These are phyloP conservation scores for Cetoscarus ocellatus DNA, from an alignment of 2,797 vertebrate genomes.

Conservation along the genomic window DNA sequence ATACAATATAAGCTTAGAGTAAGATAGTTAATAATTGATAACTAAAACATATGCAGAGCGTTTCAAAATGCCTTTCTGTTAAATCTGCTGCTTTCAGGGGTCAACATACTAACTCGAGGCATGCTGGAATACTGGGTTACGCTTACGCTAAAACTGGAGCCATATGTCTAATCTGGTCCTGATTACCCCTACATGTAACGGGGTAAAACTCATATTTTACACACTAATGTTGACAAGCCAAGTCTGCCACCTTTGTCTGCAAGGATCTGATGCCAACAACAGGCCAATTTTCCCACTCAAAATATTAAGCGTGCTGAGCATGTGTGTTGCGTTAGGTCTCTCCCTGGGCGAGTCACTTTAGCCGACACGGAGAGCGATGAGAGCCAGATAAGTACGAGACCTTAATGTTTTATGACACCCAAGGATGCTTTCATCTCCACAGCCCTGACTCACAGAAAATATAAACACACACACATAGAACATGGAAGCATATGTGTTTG, in stretches of 20 bases:
- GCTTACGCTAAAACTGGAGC: no score
- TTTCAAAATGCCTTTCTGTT: no score
- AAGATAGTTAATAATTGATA: no score
- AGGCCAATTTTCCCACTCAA: conserved; percentile 32
- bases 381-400: conserved; percentile 61
- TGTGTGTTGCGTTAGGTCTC: conserved; percentile 45
- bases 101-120: no score
- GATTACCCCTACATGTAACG: conserved; percentile 28
- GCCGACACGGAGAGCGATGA: conserved; percentile 51
- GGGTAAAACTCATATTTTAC: conserved; percentile 44
- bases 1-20: not conserved
- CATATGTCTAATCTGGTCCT: conserved; percentile 52
- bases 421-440: conserved; percentile 67
- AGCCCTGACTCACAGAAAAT: conserved; percentile 53
- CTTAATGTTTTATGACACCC: conserved; percentile 72
- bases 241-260: conserved; percentile 53
- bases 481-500: conserved; percentile 14
- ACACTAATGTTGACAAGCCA: conserved; percentile 55
- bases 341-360: conserved; percentile 37
- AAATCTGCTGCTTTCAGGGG: no score
- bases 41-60: no score
- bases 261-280: conserved; percentile 21
- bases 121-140: no score
- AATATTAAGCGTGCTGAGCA: conserved; percentile 42
- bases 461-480: conserved; percentile 52